Evolutionary conservation across 1,140 invertebrate genomes (phyloP), one percentile per base, ranked within the genome.

Genomic region (Heterodera carotae): DNA sequence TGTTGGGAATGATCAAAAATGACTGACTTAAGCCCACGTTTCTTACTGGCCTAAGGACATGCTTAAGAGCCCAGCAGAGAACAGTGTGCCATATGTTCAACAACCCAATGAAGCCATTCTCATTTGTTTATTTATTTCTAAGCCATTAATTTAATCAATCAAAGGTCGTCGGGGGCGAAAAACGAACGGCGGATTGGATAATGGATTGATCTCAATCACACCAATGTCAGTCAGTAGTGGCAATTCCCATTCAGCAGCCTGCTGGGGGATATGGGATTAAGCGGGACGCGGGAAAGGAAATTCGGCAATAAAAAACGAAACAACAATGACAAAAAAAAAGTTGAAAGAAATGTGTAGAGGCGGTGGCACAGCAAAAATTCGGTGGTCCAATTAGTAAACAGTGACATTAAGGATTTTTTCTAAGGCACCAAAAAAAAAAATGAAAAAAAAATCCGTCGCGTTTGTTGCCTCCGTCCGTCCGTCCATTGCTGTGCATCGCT

Each of bases 391-490:
- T n/a, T n/a, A n/a, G n/a, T n/a, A n/a, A n/a, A n/a, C n/a, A n/a
- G n/a, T n/a, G n/a, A n/a, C n/a, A n/a, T 43, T 27, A 73, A 72
- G n/a, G 27, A 72, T 7, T 43, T 7, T 43, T 10, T 7, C 39
- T 10, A 43, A 43, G 15, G 60, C n/a, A n/a, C 70, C 29, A 60
- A 73, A 53, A 73, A 73, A 56, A 69, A 33, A 6, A 2, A 62
- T 4, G 15, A 4, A 7, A 43, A 12, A 43, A 43, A 10, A 43
- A 43, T 10, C 39, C 39, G 39, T 12, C 15, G 39, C 39, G 7
- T 12, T 43, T 43, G 7, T 43, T 43, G 39, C 18, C 15, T 22
- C 2, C 27, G 70, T 43, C 39, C 39, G 39, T 43, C 39, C 39
- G 6, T 12, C 39, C 2, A 6, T 43, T 43, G 6, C 39, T 43